Percentiles rank a stretch among this genome's conserved stretches.
Evolutionary conservation across 2,888 invertebrate species (phyloP).

Genomic region (Emesis furor): DNA sequence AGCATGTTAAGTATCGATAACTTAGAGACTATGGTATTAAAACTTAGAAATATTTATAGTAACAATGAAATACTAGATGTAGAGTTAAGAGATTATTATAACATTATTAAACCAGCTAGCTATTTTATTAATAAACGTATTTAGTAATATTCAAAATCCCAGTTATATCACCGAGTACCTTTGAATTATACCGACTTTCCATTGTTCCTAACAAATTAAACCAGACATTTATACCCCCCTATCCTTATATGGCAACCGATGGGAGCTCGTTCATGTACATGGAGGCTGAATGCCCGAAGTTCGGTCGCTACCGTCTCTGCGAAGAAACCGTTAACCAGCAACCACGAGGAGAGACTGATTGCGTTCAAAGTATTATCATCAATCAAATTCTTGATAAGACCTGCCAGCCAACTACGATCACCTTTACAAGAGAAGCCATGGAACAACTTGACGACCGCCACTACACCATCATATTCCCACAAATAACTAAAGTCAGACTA

Average conservation of each 20-base stretch:
- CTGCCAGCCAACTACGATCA: too few species aligned
- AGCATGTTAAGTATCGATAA: constrained; percentile 58
- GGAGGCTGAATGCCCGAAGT: neutral
- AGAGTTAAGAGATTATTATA: neutral
- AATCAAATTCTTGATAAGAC: too few species aligned
- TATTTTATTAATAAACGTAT: constrained; percentile 33
- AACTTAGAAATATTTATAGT: constrained; percentile 19
- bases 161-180: constrained; percentile 18
- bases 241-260: constrained; percentile 44
- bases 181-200: constrained; percentile 29
- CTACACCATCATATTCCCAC: too few species aligned
- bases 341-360: neutral
- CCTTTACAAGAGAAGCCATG: too few species aligned
- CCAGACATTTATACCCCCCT: constrained; percentile 39
- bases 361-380: too few species aligned
- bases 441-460: too few species aligned
- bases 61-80: neutral
- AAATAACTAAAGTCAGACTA: too few species aligned
- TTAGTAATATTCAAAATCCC: constrained; percentile 39
- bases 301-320: constrained; percentile 1
- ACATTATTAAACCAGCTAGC: constrained; percentile 30
- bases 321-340: neutral
- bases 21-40: constrained; percentile 29
- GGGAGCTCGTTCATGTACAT: constrained; percentile 35
- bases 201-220: constrained; percentile 37